These are phyloP conservation scores for Threskiornis aethiopicus DNA, from an alignment of 2,797 vertebrate genomes.

Conservation along the genomic window DNA sequence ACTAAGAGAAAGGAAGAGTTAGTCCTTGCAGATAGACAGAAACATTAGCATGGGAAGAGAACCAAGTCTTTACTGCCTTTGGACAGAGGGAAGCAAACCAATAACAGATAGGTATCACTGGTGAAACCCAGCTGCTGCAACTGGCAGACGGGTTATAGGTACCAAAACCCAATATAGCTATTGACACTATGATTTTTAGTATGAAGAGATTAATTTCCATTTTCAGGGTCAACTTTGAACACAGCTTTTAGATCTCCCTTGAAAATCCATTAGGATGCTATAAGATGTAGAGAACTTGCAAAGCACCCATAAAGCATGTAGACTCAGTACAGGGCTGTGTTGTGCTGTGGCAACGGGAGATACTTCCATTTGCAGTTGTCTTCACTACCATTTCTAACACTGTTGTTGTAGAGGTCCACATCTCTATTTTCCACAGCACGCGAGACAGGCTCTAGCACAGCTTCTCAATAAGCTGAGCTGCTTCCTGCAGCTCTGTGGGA, in stretches of 20 bases:
- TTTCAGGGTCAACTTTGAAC: background rate
- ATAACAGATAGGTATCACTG: accelerated
- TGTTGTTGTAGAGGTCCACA: background rate
- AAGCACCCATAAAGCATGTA: accelerated
- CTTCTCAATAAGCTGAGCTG: background rate
- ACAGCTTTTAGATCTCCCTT: background rate
- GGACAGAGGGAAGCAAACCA: background rate
- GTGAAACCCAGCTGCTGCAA: background rate
- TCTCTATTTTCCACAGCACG: background rate
- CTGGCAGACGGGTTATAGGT: accelerated
- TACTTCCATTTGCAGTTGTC: background rate
- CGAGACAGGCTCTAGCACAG: background rate
- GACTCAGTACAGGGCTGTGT: too few relatives aligned
- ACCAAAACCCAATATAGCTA: background rate
- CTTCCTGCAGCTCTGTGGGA: background rate
- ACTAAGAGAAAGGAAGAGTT: background rate
- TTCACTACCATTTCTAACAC: background rate
- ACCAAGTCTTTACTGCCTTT: background rate
- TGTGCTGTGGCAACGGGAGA: accelerated
- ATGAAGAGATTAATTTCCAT: background rate
- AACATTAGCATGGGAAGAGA: background rate
- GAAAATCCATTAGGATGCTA: background rate
- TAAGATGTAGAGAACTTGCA: background rate
- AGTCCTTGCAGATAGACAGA: background rate
- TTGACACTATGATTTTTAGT: accelerated